Conservation (phyloP, 1,140 invertebrate species). For the Eumeta japonica region DNA sequence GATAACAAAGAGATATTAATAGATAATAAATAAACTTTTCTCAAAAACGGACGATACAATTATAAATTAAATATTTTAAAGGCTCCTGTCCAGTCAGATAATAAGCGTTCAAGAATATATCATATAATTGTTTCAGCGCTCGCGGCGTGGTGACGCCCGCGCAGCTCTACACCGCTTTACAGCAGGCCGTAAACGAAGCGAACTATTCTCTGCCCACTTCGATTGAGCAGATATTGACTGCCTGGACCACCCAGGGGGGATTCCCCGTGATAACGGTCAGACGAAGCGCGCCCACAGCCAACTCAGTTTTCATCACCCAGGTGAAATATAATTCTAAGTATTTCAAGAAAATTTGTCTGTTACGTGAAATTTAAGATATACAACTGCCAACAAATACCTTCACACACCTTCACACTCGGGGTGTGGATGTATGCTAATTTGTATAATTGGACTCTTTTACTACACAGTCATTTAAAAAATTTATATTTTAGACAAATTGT, state of each 20-base stretch:
- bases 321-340: constrained; percentile 9
- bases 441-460: too few species aligned
- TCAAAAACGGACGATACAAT: neutral
- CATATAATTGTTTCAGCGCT: constrained; percentile 15
- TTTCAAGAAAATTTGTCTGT: constrained; percentile 1
- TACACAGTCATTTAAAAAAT: too few species aligned
- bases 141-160: constrained; percentile 23
- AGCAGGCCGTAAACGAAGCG: constrained; percentile 39
- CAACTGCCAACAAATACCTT: too few species aligned
- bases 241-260: constrained; percentile 69
- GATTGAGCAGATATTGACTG: constrained; percentile 56
- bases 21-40: neutral
- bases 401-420: too few species aligned
- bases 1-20: neutral
- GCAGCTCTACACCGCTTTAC: constrained; percentile 55
- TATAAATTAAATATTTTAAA: constrained; percentile 4
- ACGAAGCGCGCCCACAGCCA: constrained; percentile 13
- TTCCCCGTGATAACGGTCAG: constrained; percentile 60
- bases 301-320: constrained; percentile 27
- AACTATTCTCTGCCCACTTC: constrained; percentile 19
- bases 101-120: constrained; percentile 2
- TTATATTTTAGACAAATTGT: too few species aligned
- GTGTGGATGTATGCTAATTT: too few species aligned
- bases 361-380: neutral
- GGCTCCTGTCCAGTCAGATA: constrained; percentile 1